phyloP scores from a whole-genome alignment of 2,888 invertebrate genomes.

The Xestia xanthographa region DNA sequence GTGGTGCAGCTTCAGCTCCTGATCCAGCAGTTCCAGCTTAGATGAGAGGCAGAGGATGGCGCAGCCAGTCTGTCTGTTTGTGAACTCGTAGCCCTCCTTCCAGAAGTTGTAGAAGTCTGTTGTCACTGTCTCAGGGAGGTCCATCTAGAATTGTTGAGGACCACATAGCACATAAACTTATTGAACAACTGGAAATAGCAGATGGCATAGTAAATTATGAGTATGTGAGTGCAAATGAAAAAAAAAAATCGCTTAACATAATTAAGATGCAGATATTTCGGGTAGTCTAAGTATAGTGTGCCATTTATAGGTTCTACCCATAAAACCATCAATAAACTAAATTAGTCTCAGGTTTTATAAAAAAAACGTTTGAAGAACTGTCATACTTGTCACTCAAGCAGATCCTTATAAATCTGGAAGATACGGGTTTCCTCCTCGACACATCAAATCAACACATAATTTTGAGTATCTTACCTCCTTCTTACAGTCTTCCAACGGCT shows the following conservation, averaged over 20 bases:
- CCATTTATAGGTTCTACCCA: background rate
- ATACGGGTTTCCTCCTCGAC: background rate
- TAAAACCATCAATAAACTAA: background rate
- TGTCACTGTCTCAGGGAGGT: slow-evolving; percentile 72
- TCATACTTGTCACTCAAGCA: background rate
- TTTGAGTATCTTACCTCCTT: slow-evolving; percentile 69
- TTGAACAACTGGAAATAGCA: too few species aligned
- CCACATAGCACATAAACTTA: background rate
- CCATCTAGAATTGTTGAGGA: slow-evolving; percentile 64
- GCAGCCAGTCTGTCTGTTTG: slow-evolving; percentile 77
- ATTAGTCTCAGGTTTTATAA: background rate
- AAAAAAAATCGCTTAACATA: background rate
- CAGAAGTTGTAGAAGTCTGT: slow-evolving; percentile 80
- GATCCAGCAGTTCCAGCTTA: slow-evolving; percentile 80
- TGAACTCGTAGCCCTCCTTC: slow-evolving; percentile 75
- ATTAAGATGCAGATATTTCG: background rate
- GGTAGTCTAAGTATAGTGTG: background rate
- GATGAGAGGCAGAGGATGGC: slow-evolving; percentile 80
- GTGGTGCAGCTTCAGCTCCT: slow-evolving; percentile 80
- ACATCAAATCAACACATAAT: background rate
- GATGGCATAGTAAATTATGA: background rate
- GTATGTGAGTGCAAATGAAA: background rate
- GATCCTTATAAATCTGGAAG: background rate
- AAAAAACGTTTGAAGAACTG: background rate
- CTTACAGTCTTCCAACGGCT: slow-evolving; percentile 74